A percentile compares a stretch with the other conserved stretches of the same genome.
Evolutionary conservation across 2,797 vertebrate species (phyloP).

Genomic region (Sorex maritimensis): DNA sequence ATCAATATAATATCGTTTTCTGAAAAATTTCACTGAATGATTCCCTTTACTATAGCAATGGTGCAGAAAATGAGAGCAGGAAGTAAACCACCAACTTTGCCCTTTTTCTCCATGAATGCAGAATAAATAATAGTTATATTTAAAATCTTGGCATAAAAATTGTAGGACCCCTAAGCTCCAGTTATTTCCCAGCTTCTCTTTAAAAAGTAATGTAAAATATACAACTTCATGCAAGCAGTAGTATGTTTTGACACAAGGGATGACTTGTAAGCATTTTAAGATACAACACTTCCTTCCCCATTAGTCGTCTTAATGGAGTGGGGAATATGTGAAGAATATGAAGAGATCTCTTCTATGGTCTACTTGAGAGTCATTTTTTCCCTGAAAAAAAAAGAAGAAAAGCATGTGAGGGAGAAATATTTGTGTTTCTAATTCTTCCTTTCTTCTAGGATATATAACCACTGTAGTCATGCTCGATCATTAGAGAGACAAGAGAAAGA

Average conservation of each 20-base stretch:
- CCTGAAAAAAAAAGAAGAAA: background rate
- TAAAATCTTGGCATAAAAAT: background rate
- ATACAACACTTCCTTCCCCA: background rate
- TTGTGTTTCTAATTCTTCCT: background rate
- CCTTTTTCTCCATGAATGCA: constrained; percentile 41
- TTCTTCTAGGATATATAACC: background rate
- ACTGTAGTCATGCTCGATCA: background rate
- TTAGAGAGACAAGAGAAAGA: background rate
- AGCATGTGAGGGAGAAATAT: background rate
- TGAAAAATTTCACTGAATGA: constrained; percentile 33
- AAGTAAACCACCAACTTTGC: background rate
- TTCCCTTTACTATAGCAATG: constrained; percentile 38
- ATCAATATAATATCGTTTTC: constrained; percentile 28
- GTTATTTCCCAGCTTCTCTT: background rate
- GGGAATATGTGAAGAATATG: background rate
- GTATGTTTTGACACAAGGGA: background rate
- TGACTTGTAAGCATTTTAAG: background rate
- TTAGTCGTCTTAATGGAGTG: background rate
- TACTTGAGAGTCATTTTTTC: background rate
- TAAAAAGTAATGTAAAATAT: background rate
- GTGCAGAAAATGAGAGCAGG: constrained; percentile 49
- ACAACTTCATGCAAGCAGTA: background rate
- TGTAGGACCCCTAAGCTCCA: background rate
- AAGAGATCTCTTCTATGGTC: background rate
- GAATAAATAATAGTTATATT: background rate